Evolutionary conservation across 1,140 invertebrate species (phyloP).

Genomic region (Drosophila neocordata): DNA sequence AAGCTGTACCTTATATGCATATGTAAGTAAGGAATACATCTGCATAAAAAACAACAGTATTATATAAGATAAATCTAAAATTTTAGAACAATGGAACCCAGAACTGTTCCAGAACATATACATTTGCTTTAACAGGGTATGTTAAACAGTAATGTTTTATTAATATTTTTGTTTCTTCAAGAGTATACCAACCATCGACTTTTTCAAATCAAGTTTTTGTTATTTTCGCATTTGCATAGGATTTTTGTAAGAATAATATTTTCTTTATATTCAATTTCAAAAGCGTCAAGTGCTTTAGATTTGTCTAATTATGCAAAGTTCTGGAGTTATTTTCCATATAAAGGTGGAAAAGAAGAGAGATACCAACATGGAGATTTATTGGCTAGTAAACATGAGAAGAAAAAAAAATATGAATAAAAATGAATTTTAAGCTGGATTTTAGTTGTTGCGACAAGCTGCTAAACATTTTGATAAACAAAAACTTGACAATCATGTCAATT

Average conservation of each 20-base stretch:
- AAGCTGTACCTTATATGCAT: too few relatives aligned
- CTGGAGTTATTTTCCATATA: neutral
- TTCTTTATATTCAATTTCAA: conserved; percentile 27
- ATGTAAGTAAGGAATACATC: too few relatives aligned
- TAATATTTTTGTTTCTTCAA: too few relatives aligned
- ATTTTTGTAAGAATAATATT: conserved; percentile 57
- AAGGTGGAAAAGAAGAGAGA: neutral
- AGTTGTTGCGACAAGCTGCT: conserved; percentile 33
- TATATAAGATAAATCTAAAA: too few relatives aligned
- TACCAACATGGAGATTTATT: conserved; percentile 2
- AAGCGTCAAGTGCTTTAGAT: conserved; percentile 24
- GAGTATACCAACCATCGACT: neutral
- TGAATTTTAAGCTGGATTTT: conserved; percentile 15
- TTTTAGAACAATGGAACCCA: too few relatives aligned
- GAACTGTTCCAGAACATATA: too few relatives aligned
- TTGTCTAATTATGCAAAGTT: conserved; percentile 46
- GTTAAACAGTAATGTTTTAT: too few relatives aligned
- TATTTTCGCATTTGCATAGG: conserved; percentile 56
- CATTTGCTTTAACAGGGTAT: too few relatives aligned
- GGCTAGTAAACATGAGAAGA: conserved; percentile 12
- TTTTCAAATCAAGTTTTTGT: neutral
- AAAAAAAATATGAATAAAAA: conserved; percentile 16
- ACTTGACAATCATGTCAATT: conserved; percentile 47
- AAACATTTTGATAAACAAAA: conserved; percentile 40
- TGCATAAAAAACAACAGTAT: too few relatives aligned